These are phyloP conservation scores for Aselliscus stoliczkanus DNA, from an alignment of 2,797 vertebrate species.

Conservation along the genomic window DNA sequence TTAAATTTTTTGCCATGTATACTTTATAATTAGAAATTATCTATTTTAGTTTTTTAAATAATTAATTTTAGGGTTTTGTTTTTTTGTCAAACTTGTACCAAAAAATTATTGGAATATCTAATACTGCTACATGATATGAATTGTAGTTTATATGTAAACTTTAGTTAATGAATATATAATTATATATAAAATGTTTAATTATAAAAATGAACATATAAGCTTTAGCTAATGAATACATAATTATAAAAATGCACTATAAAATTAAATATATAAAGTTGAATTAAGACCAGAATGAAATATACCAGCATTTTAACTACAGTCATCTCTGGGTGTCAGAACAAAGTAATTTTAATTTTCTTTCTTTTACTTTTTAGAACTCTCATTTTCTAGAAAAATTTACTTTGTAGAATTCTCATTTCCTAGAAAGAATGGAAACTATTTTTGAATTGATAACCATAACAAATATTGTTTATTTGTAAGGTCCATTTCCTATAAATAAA, in stretches of 20 bases:
- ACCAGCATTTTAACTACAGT: background rate
- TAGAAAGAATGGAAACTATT: constrained; percentile 29
- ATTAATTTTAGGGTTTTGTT: background rate
- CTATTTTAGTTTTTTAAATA: background rate
- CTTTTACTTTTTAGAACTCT: constrained; percentile 27
- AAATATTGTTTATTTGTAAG: background rate
- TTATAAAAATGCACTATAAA: background rate
- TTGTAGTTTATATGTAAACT: constrained; percentile 19
- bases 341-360: constrained; percentile 28
- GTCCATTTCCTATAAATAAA: background rate
- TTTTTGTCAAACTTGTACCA: background rate
- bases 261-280: background rate
- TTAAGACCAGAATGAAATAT: background rate
- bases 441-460: background rate
- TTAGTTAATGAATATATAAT: background rate
- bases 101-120: background rate
- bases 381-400: constrained; percentile 27
- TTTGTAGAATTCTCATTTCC: constrained; percentile 7
- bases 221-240: background rate
- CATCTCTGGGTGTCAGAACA: background rate
- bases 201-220: background rate
- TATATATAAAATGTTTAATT: background rate
- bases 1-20: constrained; percentile 17
- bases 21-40: constrained; percentile 23
- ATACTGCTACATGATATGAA: background rate